Evolutionary conservation across 2,797 vertebrate species (phyloP), one percentile per base, ranked within the genome.

Genomic region (Acrossocheilus fasciatus): DNA sequence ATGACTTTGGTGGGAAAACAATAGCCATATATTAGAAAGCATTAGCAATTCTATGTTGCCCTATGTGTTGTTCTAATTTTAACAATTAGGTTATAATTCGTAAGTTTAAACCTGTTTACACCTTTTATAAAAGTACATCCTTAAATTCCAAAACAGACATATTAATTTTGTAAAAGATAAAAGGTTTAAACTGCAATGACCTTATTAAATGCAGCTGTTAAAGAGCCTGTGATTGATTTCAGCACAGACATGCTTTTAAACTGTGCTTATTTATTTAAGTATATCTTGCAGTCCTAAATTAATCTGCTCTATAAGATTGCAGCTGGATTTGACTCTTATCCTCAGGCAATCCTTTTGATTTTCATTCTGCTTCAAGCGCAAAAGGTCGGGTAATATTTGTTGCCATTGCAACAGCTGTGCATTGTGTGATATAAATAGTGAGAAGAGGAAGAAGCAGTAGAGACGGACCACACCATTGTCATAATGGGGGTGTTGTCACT

Each of bases 291-390:
- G 34, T 73, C 20, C 20, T 79, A 6, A 8, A 62, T 80, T 80
- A 84, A 87, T 79, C 81, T 73, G 30, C 72, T 73, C 34, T 64
- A n/a, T 78, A 52, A 81, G 82, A 87, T 68, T 87, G 57, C 26
- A 43, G 36, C 20, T 68, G 59, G 59, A 47, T 87, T 82, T 79
- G 39, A 79, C 73, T 64, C 45, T 82, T 68, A 79, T 78, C 82
- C 73, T 59, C 50, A 36, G 23, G n/a, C 83, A 66, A 45, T 72
- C 86, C 70, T 79, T 82, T 11, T 47, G 74, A 82, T 74, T 66
- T 76, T 69, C 78, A 70, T 74, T 66, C 66, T 43, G 73, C 83
- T 74, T 87, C 47, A 43, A 66, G 66, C 9, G 15, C 39, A 59
- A 59, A 59, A 64, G 74, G 26, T 47, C 14, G 30, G 59, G 52